Evolutionary conservation across 35 echinoderm and acorn worm genomes (phyloP).

Genomic region (Diadema setosum): DNA sequence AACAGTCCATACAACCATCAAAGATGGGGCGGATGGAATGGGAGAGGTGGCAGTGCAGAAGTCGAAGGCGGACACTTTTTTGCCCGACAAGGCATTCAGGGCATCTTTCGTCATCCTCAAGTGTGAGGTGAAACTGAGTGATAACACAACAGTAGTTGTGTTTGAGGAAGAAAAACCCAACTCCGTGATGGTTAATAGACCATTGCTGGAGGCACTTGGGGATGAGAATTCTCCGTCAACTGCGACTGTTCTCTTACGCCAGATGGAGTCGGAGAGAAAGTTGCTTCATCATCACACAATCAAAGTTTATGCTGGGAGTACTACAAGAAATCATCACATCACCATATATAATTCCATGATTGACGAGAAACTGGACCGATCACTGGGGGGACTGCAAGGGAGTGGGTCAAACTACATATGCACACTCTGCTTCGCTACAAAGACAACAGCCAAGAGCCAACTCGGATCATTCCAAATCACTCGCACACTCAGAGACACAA

Average conservation of each 20-base stretch:
- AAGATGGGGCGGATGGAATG: constrained; percentile 54
- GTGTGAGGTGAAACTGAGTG: neutral
- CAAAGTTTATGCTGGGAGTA: neutral
- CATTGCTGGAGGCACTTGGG: constrained; percentile 20
- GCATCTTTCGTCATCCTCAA: constrained; percentile 22
- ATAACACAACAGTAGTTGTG: neutral
- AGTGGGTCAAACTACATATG: constrained; percentile 41
- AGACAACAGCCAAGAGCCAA: neutral
- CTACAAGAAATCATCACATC: neutral
- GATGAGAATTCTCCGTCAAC: constrained; percentile 39
- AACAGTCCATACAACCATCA: neutral
- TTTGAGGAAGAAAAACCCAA: constrained; percentile 1
- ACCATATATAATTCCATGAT: constrained; percentile 48
- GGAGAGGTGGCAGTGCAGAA: constrained; percentile 18
- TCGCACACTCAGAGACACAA: neutral
- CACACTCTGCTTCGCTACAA: constrained; percentile 21
- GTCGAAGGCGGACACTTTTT: neutral
- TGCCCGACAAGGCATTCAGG: constrained; percentile 58
- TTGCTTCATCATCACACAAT: neutral
- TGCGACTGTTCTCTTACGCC: neutral
- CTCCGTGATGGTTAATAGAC: neutral
- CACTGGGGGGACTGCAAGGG: constrained; percentile 23
- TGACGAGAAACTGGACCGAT: constrained; percentile 45
- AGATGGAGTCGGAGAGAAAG: constrained; percentile 1
- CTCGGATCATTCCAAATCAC: neutral